Percentiles rank a stretch among this genome's conserved stretches.
phyloP scores from a whole-genome alignment of 2,888 invertebrate species.

The Bibio marci region DNA sequence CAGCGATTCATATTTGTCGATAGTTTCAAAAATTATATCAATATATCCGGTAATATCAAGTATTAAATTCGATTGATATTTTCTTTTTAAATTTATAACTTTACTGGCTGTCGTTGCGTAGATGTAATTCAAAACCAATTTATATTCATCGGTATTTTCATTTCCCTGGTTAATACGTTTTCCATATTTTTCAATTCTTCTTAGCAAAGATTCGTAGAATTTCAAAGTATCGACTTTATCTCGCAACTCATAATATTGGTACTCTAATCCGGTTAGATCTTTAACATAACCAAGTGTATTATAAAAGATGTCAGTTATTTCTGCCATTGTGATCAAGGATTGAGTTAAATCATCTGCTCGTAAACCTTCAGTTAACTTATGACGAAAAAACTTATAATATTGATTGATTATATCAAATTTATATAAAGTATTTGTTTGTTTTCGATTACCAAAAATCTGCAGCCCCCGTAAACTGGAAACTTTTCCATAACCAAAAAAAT shows the following conservation, averaged over 20 bases:
- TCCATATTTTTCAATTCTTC: neutral
- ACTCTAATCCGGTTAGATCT: neutral
- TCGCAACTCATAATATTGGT: neutral
- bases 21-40: too few species aligned
- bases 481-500: conserved; percentile 4
- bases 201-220: neutral
- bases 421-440: neutral
- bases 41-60: too few species aligned
- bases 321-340: neutral
- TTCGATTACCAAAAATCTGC: neutral
- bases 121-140: neutral
- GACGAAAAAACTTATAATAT: neutral
- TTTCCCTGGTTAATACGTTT: too few species aligned
- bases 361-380: neutral
- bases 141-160: neutral
- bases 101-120: neutral
- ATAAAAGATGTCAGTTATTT: neutral
- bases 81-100: too few species aligned
- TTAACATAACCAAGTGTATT: neutral
- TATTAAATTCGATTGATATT: too few species aligned
- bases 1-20: too few species aligned
- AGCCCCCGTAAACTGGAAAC: neutral
- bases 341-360: neutral
- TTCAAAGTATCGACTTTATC: neutral
- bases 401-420: neutral